Evolutionary conservation across 1,140 invertebrate species (phyloP), one percentile per base, ranked within the genome.

Genomic region (Eurytemora carolleeae): DNA sequence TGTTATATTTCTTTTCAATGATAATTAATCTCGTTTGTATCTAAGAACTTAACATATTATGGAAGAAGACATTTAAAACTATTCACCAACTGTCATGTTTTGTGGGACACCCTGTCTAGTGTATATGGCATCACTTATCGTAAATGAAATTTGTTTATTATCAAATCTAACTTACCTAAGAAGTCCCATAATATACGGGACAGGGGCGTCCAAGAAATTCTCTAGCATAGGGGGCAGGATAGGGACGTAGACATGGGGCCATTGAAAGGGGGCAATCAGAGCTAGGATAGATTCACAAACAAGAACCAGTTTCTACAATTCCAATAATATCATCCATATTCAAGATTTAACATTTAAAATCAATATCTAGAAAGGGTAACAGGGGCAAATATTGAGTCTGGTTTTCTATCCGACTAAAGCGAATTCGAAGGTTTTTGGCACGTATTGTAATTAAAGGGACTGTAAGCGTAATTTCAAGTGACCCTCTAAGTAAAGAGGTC

Each of bases 231-330:
- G 84, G 1, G 95, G 95, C 64, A 99, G 75, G 68, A 98, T 98
- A 2, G 96, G 96, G 22, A 98, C 95, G 74, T 98, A 99, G 0
- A 98, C 93, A 72, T 98, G 92, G 59, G 93, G 90, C 95, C 96
- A 99, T 3, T 81, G 76, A 71, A 98, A 98, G 0, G 96, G 95
- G 70, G 95, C 89, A 2, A 97, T 73, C 21, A 98, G 75, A 0
- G 85, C 78, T 24, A 83, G 87, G 55, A 98, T 81, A 67, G 87
- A 86, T 74, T 99, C 96, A 17, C 93, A 88, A 1, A 98, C 89
- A 54, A 95, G 76, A 93, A 98, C 98, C 64, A 99, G 75, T 68
- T 85, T 84, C 73, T 94, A 86, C 73, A 90, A 90, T 76, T 95
- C n/a, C n/a, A n/a, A n/a, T n/a, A n/a, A n/a, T n/a, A 91, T 83